Evolutionary conservation across 92 coral and sea anemone species (phyloP).

Genomic region (Palythoa heliodiscus): DNA sequence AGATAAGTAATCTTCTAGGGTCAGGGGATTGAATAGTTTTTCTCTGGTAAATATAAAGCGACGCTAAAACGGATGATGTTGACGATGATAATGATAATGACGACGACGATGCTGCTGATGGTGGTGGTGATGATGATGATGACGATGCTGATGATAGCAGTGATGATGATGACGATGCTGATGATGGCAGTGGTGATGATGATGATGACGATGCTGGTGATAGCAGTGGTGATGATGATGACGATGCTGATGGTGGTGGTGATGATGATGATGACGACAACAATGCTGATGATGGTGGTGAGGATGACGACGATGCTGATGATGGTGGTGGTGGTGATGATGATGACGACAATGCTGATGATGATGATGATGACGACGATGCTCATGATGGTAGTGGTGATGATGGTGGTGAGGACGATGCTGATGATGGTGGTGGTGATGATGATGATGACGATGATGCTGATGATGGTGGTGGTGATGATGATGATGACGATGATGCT

Average conservation of each 20-base stretch:
- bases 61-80: background rate
- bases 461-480: too few species aligned
- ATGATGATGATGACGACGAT: background rate
- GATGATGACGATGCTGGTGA: background rate
- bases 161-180: background rate
- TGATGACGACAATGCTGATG: background rate
- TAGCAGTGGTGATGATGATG: background rate
- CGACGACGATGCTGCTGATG: too few species aligned
- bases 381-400: background rate
- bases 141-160: background rate
- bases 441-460: background rate
- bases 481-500: too few species aligned
- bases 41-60: background rate
- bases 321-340: background rate
- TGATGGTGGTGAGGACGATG: background rate
- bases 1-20: background rate
- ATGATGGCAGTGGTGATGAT: background rate
- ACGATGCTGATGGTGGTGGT: background rate
- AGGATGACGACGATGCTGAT: background rate
- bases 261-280: background rate
- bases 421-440: background rate
- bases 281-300: background rate
- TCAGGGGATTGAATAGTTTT: background rate
- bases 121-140: too few species aligned
- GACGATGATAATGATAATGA: too few species aligned